Evolutionary conservation across 2,888 invertebrate genomes (phyloP).

Genomic region (Troides aeacus): DNA sequence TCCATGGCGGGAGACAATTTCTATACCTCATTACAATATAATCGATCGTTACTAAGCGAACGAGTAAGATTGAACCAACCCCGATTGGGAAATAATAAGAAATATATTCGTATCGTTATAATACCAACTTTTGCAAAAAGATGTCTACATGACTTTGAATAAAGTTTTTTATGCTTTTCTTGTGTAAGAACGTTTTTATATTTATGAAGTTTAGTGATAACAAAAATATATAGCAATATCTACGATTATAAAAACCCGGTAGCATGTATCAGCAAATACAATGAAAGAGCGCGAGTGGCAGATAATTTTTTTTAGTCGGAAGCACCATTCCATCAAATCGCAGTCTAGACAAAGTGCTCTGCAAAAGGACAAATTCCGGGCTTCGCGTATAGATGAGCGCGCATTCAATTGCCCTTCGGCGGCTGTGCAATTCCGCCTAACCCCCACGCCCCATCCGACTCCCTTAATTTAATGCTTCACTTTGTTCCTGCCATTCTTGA

Average conservation of each 20-base stretch:
- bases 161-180: too few relatives aligned
- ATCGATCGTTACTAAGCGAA: background rate
- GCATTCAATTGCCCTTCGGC: slow-evolving; percentile 1
- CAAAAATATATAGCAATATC: background rate
- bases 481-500: background rate
- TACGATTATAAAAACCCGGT: background rate
- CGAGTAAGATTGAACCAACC: background rate
- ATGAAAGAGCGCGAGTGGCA: background rate
- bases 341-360: background rate
- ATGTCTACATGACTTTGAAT: too few relatives aligned
- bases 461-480: background rate
- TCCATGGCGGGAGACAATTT: slow-evolving; percentile 2
- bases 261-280: background rate
- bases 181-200: too few relatives aligned
- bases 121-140: background rate
- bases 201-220: too few relatives aligned
- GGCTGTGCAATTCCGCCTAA: background rate
- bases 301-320: background rate
- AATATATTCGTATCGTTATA: background rate
- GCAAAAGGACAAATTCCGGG: slow-evolving; percentile 1
- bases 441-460: background rate
- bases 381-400: background rate
- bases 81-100: background rate
- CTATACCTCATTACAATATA: background rate
- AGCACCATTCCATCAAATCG: background rate